Evolutionary conservation across 2,888 invertebrate genomes (phyloP), one percentile per base, ranked within the genome.

Genomic region (Nephrotoma guestfalica): DNA sequence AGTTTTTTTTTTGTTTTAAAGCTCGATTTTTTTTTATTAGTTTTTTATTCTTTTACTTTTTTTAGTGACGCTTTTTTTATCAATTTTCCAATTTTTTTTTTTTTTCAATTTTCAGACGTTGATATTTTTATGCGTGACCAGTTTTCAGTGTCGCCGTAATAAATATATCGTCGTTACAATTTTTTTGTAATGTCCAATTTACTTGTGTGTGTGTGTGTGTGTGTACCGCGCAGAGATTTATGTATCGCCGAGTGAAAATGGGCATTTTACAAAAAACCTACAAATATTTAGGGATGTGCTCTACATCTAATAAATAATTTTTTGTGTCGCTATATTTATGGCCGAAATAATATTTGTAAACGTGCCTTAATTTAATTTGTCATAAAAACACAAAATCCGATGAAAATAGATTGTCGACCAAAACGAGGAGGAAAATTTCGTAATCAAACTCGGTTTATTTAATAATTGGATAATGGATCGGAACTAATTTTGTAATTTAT

Each of bases 121-220:
- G 84, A 84, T 84, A 84, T 84, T 84, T 84, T 84, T 84, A 84
- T 84, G 84, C 84, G 84, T 84, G 84, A 84, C 84, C 84, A 84
- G 84, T 84, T 84, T 84, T 84, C 84, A 84, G 84, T 84, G 84
- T 41, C 84, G 84, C 84, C 84, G 84, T 41, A 84, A 84, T 84
- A 84, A 84, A 84, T 84, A 84, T 4, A 71, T 71, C 30, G 71
- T 71, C 71, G 71, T 71, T 71, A 30, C 2, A 9, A 30, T 30
- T 71, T 2, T 7, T 71, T 71, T 30, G 30, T 7, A 9, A 30
- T 71, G 71, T 71, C 71, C 71, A 71, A 71, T 71, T 71, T 71
- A 71, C 30, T 71, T 71, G 30, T 71, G 71, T 71, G 71, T 71
- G 9, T 71, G 9, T 47, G 47, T 30, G 30, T 30, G 2, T 30